A percentile compares a stretch with the other conserved stretches of the same genome.
Evolutionary conservation across 2,113 vertebrate species (phyloP).

Genomic region (Actenoides lindsayi): DNA sequence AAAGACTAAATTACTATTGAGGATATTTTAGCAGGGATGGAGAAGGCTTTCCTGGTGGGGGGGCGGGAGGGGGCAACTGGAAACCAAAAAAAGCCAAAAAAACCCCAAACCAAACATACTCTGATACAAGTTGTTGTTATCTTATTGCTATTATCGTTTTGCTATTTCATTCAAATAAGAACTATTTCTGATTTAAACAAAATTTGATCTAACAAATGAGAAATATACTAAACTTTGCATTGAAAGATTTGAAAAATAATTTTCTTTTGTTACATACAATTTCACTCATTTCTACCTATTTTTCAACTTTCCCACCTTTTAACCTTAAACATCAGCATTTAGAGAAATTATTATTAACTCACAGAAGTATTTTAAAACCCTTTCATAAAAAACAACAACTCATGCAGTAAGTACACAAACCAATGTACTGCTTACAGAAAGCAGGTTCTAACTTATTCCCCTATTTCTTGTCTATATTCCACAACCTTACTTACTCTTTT

Average conservation of each 20-base stretch:
- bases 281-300: background rate
- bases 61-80: accelerated
- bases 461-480: background rate
- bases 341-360: background rate
- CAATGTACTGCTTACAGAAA: background rate
- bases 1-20: background rate
- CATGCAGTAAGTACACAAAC: background rate
- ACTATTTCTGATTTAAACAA: background rate
- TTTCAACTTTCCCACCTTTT: background rate
- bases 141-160: background rate
- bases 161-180: background rate
- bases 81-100: background rate
- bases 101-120: background rate
- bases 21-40: background rate
- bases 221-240: background rate
- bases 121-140: background rate
- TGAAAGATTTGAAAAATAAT: background rate
- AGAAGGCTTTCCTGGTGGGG: background rate
- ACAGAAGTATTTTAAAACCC: background rate
- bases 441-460: background rate
- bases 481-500: background rate
- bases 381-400: background rate
- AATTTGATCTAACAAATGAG: background rate
- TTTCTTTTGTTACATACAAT: background rate
- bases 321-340: background rate